Evolutionary conservation across 1,140 invertebrate genomes (phyloP).

Genomic region (Platorchestia sp.): DNA sequence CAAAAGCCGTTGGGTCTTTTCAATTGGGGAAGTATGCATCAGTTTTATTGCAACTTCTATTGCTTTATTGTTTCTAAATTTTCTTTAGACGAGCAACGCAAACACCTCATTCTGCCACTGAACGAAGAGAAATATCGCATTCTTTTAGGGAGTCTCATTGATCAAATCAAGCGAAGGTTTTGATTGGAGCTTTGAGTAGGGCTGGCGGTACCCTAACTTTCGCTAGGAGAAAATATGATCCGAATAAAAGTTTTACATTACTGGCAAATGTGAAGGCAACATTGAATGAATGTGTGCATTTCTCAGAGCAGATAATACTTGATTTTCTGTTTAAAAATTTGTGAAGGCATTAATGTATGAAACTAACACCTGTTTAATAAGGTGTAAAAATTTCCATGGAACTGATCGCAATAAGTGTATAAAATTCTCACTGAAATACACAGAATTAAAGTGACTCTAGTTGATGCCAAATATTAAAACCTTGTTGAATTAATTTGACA

Average conservation of each 20-base stretch:
- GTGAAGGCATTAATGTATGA: neutral
- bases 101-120: neutral
- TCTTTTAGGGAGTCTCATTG: neutral
- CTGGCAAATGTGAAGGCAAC: neutral
- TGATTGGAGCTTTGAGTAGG: neutral
- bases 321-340: neutral
- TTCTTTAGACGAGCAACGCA: too few species aligned
- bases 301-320: neutral
- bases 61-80: too few species aligned
- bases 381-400: neutral
- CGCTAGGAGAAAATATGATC: neutral
- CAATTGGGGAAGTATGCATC: too few species aligned
- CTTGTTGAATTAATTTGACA: neutral
- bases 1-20: too few species aligned
- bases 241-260: neutral
- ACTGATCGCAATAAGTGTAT: neutral
- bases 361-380: neutral
- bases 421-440: neutral
- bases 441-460: neutral
- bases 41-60: too few species aligned
- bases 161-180: neutral
- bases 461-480: neutral
- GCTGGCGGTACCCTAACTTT: neutral
- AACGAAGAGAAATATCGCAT: neutral
- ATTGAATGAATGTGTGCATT: neutral